Conservation (phyloP, 1,140 invertebrate species). For the Phymorhynchus buccinoides region DNA sequence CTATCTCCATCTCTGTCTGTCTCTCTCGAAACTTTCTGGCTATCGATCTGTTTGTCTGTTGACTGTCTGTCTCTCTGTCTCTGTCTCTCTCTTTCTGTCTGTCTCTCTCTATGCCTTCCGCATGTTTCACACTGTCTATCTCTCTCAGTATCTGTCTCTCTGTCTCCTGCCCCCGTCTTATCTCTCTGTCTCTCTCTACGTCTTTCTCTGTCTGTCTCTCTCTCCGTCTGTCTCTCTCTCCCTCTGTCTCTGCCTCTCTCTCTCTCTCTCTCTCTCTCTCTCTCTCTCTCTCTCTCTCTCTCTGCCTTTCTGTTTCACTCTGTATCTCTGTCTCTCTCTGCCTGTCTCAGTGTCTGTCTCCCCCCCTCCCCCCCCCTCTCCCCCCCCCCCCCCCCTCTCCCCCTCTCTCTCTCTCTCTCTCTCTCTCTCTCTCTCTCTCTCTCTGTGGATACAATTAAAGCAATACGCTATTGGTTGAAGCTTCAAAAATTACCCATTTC, state of each 20-base stretch:
- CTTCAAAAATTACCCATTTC: too few species aligned
- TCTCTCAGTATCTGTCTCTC: too few species aligned
- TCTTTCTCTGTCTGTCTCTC: background rate
- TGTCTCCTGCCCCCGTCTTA: too few species aligned
- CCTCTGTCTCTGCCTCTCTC: slow-evolving; percentile 5
- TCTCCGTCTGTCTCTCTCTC: slow-evolving; percentile 1
- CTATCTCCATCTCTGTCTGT: too few species aligned
- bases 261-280: slow-evolving; percentile 17
- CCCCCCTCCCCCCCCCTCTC: background rate
- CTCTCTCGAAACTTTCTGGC: too few species aligned
- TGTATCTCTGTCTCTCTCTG: background rate
- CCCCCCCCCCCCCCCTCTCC: background rate
- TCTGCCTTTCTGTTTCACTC: background rate
- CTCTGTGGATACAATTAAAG: background rate
- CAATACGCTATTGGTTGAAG: too few species aligned
- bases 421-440: background rate
- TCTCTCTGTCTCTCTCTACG: background rate
- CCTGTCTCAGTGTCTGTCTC: background rate
- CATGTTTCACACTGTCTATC: too few species aligned
- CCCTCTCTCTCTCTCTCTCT: slow-evolving; percentile 13
- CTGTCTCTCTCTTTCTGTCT: too few species aligned
- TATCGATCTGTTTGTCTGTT: too few species aligned
- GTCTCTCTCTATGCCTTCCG: too few species aligned
- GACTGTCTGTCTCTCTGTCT: too few species aligned
- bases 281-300: slow-evolving; percentile 17